These are phyloP conservation scores for Neopipo cinnamomea DNA, from an alignment of 2,113 vertebrate genomes.

Conservation along the genomic window DNA sequence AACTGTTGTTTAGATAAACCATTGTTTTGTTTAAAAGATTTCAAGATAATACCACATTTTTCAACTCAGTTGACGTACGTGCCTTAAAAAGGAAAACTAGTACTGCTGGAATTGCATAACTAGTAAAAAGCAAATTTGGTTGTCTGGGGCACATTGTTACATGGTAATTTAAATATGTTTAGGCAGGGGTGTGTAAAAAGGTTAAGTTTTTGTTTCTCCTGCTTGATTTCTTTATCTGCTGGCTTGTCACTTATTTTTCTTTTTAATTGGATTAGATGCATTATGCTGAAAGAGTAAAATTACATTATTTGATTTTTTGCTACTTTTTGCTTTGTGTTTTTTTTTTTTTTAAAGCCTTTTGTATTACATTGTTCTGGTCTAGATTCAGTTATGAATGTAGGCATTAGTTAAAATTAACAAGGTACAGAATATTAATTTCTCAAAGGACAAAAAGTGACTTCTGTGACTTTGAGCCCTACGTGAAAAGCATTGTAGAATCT, in stretches of 20 bases:
- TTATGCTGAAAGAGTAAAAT: constrained; percentile 59
- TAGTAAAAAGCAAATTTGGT: constrained; percentile 74
- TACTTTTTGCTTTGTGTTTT: constrained; percentile 64
- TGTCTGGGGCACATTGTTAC: constrained; percentile 83
- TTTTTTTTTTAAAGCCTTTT: constrained; percentile 62
- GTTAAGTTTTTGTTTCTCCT: constrained; percentile 83
- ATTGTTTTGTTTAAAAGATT: constrained; percentile 76
- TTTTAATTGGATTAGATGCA: constrained; percentile 62
- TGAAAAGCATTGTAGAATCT: constrained; percentile 80
- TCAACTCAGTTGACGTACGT: constrained; percentile 85
- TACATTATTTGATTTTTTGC: constrained; percentile 60
- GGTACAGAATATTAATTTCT: constrained; percentile 78
- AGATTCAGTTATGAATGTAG: constrained; percentile 81
- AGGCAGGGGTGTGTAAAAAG: constrained; percentile 84
- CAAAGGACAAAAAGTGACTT: constrained; percentile 73
- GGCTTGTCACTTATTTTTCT: constrained; percentile 70
- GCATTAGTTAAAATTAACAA: constrained; percentile 79
- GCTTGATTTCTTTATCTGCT: constrained; percentile 69
- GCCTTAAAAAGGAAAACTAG: constrained; percentile 92
- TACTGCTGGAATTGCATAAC: constrained; percentile 78
- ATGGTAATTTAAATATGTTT: constrained; percentile 79
- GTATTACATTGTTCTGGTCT: constrained; percentile 77
- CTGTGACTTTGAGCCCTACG: constrained; percentile 75
- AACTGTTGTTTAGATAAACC: constrained; percentile 76
- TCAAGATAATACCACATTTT: constrained; percentile 73